Base-by-base conservation (phyloP, 2,888 invertebrate genomes). In the Ophion costatus region DNA sequence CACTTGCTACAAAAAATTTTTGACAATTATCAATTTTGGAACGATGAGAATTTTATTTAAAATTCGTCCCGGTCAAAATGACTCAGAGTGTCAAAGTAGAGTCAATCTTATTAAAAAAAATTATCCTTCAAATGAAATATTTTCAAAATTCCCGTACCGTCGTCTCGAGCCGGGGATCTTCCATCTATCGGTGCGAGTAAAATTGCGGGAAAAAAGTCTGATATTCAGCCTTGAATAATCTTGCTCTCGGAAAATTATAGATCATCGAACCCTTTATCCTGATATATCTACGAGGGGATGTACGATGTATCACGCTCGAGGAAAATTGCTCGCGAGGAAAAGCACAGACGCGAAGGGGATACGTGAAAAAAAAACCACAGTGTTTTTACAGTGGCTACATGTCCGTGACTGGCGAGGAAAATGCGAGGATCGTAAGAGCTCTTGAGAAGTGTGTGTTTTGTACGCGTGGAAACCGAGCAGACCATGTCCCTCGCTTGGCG, bases 401-500 rank as follows among this genome's bases (percentile, higher is more conserved):
- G 82, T 61, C 74, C 84, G 77, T 85, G 85, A 79, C 84, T 81
- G 42, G 73, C 63, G 67, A 83, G 80, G 78, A 86, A 85, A 85
- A 85, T 63, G 83, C 85, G 69, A 69, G 83, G 80, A 85, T 85
- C 76, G 74, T 61, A 80, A 80, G 82, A 74, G 59, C 74, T 70
- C 82, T 69, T 33, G 76, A 51, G 82, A 56, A 33, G 74, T 51
- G 71, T 24, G 71, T 69, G 22, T 80, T 66, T 69, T 73, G 56
- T 80, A 61, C 45, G 71, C 75, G 80, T 82, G 83, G 76, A 80
- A 85, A 84, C 67, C 88, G 91, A 91, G 89, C 90, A 91, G 91
- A 91, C 91, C 91, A 90, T 91, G 87, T 90, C 90, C 88, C 87
- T 88, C 63, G 57, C 66, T 38, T 9, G 38, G 38, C 59, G 70